Conservation (phyloP, 1,140 invertebrate species). For the Hirudo medicinalis region DNA sequence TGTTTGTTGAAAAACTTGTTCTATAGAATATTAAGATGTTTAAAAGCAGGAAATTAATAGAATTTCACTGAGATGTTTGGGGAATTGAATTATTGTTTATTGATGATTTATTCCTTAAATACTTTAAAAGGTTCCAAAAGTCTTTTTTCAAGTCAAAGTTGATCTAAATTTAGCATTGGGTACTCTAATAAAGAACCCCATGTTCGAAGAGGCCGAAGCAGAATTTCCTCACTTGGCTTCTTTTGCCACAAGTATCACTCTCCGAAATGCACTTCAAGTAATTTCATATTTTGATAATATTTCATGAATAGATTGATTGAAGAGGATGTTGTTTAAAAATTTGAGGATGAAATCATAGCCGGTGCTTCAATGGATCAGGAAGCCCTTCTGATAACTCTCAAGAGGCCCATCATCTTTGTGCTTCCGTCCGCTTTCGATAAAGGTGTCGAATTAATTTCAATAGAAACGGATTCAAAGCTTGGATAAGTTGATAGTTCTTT, state of each 20-base stretch:
- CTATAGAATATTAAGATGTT: no score
- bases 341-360: slow-evolving; percentile 68
- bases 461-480: no score
- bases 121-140: slow-evolving; percentile 45
- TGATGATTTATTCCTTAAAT: slow-evolving; percentile 14
- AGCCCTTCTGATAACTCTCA: slow-evolving; percentile 77
- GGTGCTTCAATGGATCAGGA: slow-evolving; percentile 62
- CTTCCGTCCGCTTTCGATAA: slow-evolving; percentile 84
- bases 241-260: slow-evolving; percentile 77
- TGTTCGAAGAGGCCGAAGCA: slow-evolving; percentile 89
- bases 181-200: slow-evolving; percentile 73
- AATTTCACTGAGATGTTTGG: no score
- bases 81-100: slow-evolving; percentile 10
- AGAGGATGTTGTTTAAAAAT: neutral
- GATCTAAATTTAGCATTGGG: slow-evolving; percentile 86
- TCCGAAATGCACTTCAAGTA: slow-evolving; percentile 44
- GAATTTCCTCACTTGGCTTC: slow-evolving; percentile 94
- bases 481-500: slow-evolving; percentile 11
- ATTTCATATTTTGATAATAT: neutral
- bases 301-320: neutral
- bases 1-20: no score
- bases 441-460: slow-evolving; percentile 26
- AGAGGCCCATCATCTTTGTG: slow-evolving; percentile 78
- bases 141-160: slow-evolving; percentile 85
- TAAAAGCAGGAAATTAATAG: no score